A percentile compares a stretch with the other conserved stretches of the same genome.
These are phyloP conservation scores for Hemiscyllium ocellatum DNA, from an alignment of 2,113 vertebrate species.

Conservation along the genomic window DNA sequence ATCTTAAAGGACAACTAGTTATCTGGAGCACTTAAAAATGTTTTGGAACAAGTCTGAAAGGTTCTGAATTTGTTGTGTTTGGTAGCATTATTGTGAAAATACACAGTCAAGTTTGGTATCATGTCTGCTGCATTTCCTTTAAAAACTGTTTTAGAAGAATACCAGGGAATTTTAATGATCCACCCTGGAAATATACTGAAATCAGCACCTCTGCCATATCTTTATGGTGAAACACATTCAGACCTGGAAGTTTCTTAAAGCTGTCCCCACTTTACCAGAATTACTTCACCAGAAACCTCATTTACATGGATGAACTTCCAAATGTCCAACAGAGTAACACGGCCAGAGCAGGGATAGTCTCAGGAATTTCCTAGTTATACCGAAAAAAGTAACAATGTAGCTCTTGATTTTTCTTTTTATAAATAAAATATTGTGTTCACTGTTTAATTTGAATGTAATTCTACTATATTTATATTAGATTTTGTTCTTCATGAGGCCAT, in stretches of 20 bases:
- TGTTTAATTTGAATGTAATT: neutral
- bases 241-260: neutral
- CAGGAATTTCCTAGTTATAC: neutral
- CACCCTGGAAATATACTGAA: neutral
- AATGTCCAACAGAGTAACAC: neutral
- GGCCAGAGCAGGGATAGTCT: neutral
- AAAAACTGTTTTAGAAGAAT: neutral
- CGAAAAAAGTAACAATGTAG: neutral
- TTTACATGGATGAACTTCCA: neutral
- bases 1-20: neutral
- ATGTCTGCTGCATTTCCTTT: neutral
- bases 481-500: neutral
- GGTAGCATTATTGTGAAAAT: neutral
- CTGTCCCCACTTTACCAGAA: neutral
- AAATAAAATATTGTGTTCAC: neutral
- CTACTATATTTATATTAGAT: neutral
- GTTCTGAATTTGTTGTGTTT: neutral
- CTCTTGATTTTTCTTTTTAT: neutral
- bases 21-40: neutral
- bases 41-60: neutral
- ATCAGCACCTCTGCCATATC: neutral
- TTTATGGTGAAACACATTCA: neutral
- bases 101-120: neutral
- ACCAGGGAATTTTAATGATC: neutral
- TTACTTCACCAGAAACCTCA: neutral